Evolutionary conservation across 2,888 invertebrate species (phyloP).

Genomic region (Caenorhabditis drosophilae): DNA sequence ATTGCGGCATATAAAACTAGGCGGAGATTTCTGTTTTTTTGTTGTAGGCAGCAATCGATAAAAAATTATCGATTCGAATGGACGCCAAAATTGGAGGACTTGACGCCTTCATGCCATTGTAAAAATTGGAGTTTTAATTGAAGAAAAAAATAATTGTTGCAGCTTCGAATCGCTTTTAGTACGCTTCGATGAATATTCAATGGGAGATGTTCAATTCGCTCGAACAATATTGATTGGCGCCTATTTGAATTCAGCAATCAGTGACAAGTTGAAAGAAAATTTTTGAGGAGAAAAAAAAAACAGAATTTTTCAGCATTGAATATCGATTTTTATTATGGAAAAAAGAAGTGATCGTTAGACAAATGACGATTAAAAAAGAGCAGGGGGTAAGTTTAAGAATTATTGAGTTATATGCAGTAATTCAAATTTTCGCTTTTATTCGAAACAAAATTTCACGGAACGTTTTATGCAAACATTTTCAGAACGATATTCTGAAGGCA

Average conservation of each 20-base stretch:
- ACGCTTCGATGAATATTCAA: slow-evolving; percentile 54
- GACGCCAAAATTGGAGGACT: slow-evolving; percentile 51
- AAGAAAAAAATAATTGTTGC: slow-evolving; percentile 17
- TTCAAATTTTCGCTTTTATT: slow-evolving; percentile 1
- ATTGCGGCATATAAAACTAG: no score
- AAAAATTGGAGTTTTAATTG: slow-evolving; percentile 6
- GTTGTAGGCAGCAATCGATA: slow-evolving; percentile 28
- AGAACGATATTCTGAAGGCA: slow-evolving; percentile 26
- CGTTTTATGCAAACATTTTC: no score
- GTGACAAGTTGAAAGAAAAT: slow-evolving; percentile 26
- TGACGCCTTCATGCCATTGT: slow-evolving; percentile 66
- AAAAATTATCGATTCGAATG: slow-evolving; percentile 46
- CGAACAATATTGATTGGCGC: slow-evolving; percentile 35
- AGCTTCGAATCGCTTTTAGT: slow-evolving; percentile 60
- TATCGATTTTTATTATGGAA: slow-evolving; percentile 53
- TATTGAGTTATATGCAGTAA: background rate
- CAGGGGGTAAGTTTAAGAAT: background rate
- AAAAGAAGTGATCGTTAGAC: slow-evolving; percentile 49
- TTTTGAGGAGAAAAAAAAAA: background rate
- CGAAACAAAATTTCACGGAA: no score
- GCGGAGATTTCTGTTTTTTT: no score
- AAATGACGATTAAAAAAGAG: slow-evolving; percentile 39
- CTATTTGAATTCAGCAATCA: slow-evolving; percentile 38
- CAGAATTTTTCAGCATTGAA: slow-evolving; percentile 29
- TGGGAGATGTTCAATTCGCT: slow-evolving; percentile 50